phyloP scores from a whole-genome alignment of 2,888 invertebrate species.

The Hydropsyche betteni region DNA sequence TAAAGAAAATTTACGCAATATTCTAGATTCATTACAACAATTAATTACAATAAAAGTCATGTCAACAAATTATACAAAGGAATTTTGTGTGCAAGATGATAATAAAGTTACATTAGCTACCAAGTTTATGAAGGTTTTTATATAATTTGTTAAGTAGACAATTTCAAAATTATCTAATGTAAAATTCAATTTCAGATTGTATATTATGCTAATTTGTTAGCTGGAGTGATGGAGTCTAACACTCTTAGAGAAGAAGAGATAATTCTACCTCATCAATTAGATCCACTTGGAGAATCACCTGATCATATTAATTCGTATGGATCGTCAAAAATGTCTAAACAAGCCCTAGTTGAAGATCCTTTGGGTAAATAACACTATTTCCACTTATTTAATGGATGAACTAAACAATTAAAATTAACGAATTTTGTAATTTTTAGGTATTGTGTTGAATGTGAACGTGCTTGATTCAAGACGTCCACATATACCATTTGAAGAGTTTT shows the following conservation, averaged over 20 bases:
- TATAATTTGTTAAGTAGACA: neutral
- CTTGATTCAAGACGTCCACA: constrained; percentile 85
- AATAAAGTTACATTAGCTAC: constrained; percentile 84
- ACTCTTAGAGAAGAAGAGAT: constrained; percentile 69
- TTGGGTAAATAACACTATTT: constrained; percentile 61
- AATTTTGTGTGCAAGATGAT: constrained; percentile 85
- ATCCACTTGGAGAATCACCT: constrained; percentile 64
- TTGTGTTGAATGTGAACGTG: constrained; percentile 78
- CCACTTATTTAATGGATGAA: too few species aligned
- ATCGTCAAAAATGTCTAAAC: constrained; percentile 61
- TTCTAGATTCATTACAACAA: constrained; percentile 85
- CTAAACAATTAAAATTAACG: too few species aligned
- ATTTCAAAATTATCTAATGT: neutral
- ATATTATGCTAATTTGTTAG: constrained; percentile 88
- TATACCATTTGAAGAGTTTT: constrained; percentile 89
- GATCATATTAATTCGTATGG: constrained; percentile 60
- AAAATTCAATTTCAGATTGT: constrained; percentile 68
- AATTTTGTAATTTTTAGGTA: constrained; percentile 63
- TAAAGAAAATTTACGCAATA: constrained; percentile 70
- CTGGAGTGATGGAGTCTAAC: constrained; percentile 78
- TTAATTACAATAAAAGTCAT: constrained; percentile 87
- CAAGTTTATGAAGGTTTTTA: constrained; percentile 81
- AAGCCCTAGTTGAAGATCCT: constrained; percentile 66
- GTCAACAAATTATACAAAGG: constrained; percentile 75
- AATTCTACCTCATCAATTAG: constrained; percentile 61